Evolutionary conservation across 2,113 vertebrate genomes (phyloP), one percentile per base, ranked within the genome.

Genomic region (Pygoscelis adeliae): DNA sequence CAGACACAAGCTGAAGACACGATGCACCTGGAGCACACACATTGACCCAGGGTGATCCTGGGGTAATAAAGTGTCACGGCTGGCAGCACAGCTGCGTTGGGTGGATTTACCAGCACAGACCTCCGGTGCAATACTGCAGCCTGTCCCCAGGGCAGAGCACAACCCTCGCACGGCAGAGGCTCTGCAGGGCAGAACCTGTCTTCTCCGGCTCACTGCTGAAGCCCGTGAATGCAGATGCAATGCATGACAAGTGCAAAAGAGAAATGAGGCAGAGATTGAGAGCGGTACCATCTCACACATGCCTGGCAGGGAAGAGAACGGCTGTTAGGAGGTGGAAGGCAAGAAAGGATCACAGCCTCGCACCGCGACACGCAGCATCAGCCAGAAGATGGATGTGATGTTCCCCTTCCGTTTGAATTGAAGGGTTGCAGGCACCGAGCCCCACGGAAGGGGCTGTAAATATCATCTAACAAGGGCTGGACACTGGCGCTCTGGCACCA

Each of bases 211-310:
- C 11, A 0, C 65, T 36, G 65, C 56, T 11, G 44, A 58, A 59
- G 50, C 26, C 44, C 2, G 0, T 9, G 47, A 29, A 55, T 1
- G 16, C 9, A 1, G 27, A 44, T 2, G 3, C 5, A 3, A 27
- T 3, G 11, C 49, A 17, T 1, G 29, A 25, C 19, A 58, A 87
- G 58, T 1, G 21, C 13, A 44, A 32, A 62, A 76, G 74, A 49
- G 71, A 36, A 67, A 62, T 3, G 26, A 89, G 83, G 91, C 66
- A 76, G 89, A 55, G 53, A 30, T 0, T 8, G 91, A 52, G 93
- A 12, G 47, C 2, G 20, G 53, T 7, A 42, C 38, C 66, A 26
- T 61, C 40, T 65, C 72, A 32, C 83, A 22, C 5, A 4, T 0
- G 25, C 16, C 95, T 30, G 49, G 79, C 44, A 55, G 76, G 29